Base-by-base conservation (phyloP, 2,888 invertebrate genomes). In the Stenodera caucasica region DNA sequence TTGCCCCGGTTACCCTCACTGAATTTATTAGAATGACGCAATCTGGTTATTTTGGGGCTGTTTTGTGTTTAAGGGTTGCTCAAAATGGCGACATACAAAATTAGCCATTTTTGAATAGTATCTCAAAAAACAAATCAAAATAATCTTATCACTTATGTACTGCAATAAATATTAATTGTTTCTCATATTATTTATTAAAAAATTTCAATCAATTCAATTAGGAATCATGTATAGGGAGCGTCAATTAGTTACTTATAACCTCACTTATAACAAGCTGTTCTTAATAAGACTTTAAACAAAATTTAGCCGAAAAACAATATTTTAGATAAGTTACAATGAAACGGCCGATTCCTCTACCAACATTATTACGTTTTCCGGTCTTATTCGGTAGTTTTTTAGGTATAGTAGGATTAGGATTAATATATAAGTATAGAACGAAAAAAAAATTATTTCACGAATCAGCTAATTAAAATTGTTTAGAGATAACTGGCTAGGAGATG, bases 1-100 rank as follows among this genome's bases (percentile, higher is more conserved):
- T 45, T 45, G 11, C 45, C 45, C 45, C 11, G 21, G 45, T 45
- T 45, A 45, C 45, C 45, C 11, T 18, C n/a, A n/a, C n/a, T 45
- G 21, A 11, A 3, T 21, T 18, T 12, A 1, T 2, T 2, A 45
- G 11, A 45, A 45, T 21, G 21, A 45, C 18, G 45, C 11, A 45
- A 40, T 21, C 45, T 12, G 4, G 12, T n/a, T n/a, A n/a, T n/a
- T n/a, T 21, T 45, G 45, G 45, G 45, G 45, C 21, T 21, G 18
- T 45, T 45, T 45, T 11, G 7, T 21, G 0, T 1, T 1, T 18
- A 21, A 12, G 45, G 45, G 45, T 21, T 45, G 45, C n/a, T n/a
- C n/a, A n/a, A n/a, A n/a, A n/a, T n/a, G n/a, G n/a, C n/a, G n/a
- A n/a, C n/a, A n/a, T n/a, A n/a, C n/a, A n/a, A n/a, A n/a, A n/a